Evolutionary conservation across 37 sponge, comb jelly and placozoan species (phyloP), one percentile per base, ranked within the genome.

Genomic region (Corticium candelabrum): DNA sequence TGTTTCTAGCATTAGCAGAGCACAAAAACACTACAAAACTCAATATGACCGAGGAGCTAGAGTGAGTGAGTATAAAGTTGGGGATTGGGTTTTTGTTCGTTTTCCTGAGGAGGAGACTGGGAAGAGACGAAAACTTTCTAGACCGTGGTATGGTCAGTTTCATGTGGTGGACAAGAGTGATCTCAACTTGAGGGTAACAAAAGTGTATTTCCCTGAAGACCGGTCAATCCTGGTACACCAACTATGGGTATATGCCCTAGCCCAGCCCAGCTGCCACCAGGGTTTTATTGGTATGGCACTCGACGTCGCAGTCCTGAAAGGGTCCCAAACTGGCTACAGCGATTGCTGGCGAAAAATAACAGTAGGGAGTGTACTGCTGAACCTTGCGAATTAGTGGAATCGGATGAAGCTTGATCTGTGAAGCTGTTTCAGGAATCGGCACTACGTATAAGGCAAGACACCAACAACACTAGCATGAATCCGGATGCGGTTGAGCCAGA

Each of bases 71-170:
- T 43, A 34, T 33, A 74, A 81, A 50, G n/a, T 43, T 27, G 86
- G 87, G 5, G 77, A 87, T 0, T 74, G 80, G 80, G 80, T 79
- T 3, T 68, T 87, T 1, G 69, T 83, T 0, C 0, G 50, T 1
- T 83, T 83, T 62, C 80, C 84, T 31, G 68, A 78, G 27, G 84
- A 87, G 0, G 80, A 87, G 67, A 27, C 57, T 1, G 83, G 80
- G 7, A 74, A 67, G 36, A 34, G 67, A 1, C 40, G 80, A 39
- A 87, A 83, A 41, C 69, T 82, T 30, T 83, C 80, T 1, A 32
- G 70, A 31, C 80, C 77, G 1, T 83, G 84, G 87, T 80, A 87
- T 15, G 72, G 83, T 0, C 80, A 83, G 3, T 87, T 75, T 34
- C 3, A 72, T 0, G 69, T 79, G 1, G 40, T 41, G 3, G 3